Percentiles rank a stretch among this genome's conserved stretches.
phyloP scores from a whole-genome alignment of 2,888 invertebrate species.

The Lasioglossum lativentre region DNA sequence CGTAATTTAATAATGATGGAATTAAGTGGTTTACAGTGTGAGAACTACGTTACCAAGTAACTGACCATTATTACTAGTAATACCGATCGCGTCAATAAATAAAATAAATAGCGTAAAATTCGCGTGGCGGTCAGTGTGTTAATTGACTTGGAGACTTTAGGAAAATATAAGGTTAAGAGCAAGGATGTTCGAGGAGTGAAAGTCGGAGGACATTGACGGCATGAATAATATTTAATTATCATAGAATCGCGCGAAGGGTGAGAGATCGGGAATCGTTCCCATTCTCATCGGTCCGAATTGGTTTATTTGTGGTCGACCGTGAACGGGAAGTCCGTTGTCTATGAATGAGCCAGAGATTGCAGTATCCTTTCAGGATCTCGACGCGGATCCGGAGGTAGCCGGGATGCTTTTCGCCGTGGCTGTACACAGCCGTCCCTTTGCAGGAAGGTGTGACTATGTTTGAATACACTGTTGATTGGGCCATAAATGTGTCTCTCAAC shows the following conservation, averaged over 20 bases:
- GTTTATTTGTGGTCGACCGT: neutral
- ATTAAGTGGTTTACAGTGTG: no score
- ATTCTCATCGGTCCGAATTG: neutral
- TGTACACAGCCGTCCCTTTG: slow-evolving; percentile 69
- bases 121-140: neutral
- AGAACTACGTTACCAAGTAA: no score
- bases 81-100: no score
- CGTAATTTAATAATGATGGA: no score
- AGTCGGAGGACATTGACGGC: neutral
- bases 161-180: neutral
- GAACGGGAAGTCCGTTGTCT: neutral
- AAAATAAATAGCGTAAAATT: no score
- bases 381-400: slow-evolving; percentile 30
- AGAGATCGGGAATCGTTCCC: neutral
- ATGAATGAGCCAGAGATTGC: slow-evolving; percentile 15
- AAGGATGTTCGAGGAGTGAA: neutral
- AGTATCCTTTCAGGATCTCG: slow-evolving; percentile 16
- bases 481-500: slow-evolving; percentile 83
- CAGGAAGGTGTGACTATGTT: slow-evolving; percentile 83
- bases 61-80: no score
- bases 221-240: slow-evolving; percentile 16
- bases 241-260: neutral
- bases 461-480: slow-evolving; percentile 84
- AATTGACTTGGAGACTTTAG: neutral
- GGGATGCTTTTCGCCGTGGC: slow-evolving; percentile 68